Percentiles rank a stretch among this genome's conserved stretches.
Evolutionary conservation across 1,140 invertebrate species (phyloP).

Genomic region (Achroia grisella): DNA sequence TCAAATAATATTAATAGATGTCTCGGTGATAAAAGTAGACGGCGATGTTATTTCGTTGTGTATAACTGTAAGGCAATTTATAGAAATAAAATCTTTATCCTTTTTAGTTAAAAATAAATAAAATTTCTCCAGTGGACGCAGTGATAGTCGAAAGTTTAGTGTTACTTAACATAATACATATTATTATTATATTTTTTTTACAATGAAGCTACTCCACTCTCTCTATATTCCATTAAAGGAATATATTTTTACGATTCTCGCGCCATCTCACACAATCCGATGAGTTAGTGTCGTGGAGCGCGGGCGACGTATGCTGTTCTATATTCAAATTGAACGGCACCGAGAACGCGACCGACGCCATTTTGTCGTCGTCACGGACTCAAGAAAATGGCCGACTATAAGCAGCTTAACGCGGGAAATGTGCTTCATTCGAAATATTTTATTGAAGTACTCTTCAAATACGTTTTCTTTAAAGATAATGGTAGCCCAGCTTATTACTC

Average conservation of each 20-base stretch:
- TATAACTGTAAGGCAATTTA: too few species aligned
- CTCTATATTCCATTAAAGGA: constrained; percentile 39
- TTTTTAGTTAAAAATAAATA: not conserved
- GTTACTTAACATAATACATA: too few species aligned
- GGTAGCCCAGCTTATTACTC: too few species aligned
- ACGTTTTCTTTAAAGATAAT: constrained; percentile 13
- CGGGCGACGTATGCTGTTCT: constrained; percentile 68
- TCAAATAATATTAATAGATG: too few species aligned
- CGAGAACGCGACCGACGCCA: constrained; percentile 48
- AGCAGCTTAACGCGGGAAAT: constrained; percentile 51
- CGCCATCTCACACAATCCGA: constrained; percentile 67
- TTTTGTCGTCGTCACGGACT: constrained; percentile 56
- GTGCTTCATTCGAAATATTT: constrained; percentile 27
- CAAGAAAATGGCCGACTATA: constrained; percentile 58
- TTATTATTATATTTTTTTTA: too few species aligned
- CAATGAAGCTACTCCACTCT: constrained; percentile 13
- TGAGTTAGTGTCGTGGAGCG: constrained; percentile 64
- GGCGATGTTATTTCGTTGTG: too few species aligned
- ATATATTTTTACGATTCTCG: constrained; percentile 68
- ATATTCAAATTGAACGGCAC: constrained; percentile 69
- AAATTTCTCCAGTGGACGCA: not conserved
- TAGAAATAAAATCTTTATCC: too few species aligned
- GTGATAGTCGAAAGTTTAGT: too few species aligned
- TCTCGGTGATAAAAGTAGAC: too few species aligned
- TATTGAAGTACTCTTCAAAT: constrained; percentile 9